Percentiles rank a stretch among this genome's conserved stretches.
Evolutionary conservation across 2,888 invertebrate species (phyloP).

Genomic region (Hyalella azteca): DNA sequence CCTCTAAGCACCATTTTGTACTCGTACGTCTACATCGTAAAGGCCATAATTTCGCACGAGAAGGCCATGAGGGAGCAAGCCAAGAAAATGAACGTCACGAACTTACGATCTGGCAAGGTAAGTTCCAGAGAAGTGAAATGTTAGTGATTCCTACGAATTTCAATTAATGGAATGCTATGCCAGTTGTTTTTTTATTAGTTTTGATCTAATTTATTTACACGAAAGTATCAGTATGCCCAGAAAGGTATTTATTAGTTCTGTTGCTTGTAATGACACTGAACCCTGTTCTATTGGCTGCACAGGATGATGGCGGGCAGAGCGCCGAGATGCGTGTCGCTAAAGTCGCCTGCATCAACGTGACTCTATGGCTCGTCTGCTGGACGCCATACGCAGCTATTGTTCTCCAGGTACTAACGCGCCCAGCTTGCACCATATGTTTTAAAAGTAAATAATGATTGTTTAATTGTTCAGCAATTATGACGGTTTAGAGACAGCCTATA

Average conservation of each 20-base stretch:
- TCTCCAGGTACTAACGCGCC: conserved; percentile 58
- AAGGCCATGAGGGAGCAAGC: conserved; percentile 87
- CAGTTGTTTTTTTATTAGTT: background rate
- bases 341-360: conserved; percentile 58
- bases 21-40: conserved; percentile 71
- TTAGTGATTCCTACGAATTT: background rate
- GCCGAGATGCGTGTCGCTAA: conserved; percentile 59
- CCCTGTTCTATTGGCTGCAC: conserved; percentile 12
- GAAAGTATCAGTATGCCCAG: background rate
- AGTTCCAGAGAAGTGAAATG: too few species aligned
- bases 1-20: conserved; percentile 69
- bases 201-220: background rate
- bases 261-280: too few species aligned
- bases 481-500: too few species aligned
- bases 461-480: too few species aligned
- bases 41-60: conserved; percentile 84
- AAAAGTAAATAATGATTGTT: too few species aligned
- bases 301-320: conserved; percentile 50
- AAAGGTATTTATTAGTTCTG: background rate
- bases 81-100: conserved; percentile 92
- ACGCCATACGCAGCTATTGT: conserved; percentile 61
- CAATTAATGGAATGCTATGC: background rate
- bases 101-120: conserved; percentile 72
- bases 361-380: conserved; percentile 60
- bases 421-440: too few species aligned